Base-by-base conservation (phyloP, 2,888 invertebrate genomes). In the Eupithecia inturbata region DNA sequence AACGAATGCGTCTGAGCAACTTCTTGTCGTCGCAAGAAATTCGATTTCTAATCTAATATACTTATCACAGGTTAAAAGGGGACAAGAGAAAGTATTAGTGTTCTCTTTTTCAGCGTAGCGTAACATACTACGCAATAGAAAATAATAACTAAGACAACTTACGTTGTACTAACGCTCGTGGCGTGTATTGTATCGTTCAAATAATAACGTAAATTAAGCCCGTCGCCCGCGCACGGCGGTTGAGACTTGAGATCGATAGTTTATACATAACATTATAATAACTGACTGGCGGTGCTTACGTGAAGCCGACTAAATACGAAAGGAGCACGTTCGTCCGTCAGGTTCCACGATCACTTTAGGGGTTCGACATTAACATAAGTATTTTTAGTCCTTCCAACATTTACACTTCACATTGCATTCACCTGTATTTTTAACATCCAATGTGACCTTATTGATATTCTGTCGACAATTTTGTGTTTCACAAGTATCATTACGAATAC, bases 211-310 rank as follows among this genome's bases (percentile, higher is more conserved):
- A 80, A 80, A 80, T 76, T 91, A 92, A 91, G 91, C 92, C 92
- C 92, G 90, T 87, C 85, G 90, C 90, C 91, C 90, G 80, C 84
- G 70, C 68, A 78, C 86, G 92, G 91, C 91, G 88, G 88, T 91
- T 94, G 94, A 94, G 94, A 94, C 94, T 91, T 94, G 94, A 94
- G 94, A 94, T 94, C 94, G 92, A 91, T 92, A 88, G 89, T 92
- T 93, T 88, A 88, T 83, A 84, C 83, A 82, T 84, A 84, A 88
- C 87, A 88, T 79, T 80, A 79, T 73, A 78, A 68, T 78, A 78
- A 90, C 88, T 87, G 91, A 91, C 89, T 90, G 90, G 91, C 91
- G 90, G 89, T 89, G 89, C 87, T 87, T 85, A 90, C 91, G 88
- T 85, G 87, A 90, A 91, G 91, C 92, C 88, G 85, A 83, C 86